Base-by-base conservation (phyloP, 2,113 vertebrate genomes). In the Notarius quadriscutis region DNA sequence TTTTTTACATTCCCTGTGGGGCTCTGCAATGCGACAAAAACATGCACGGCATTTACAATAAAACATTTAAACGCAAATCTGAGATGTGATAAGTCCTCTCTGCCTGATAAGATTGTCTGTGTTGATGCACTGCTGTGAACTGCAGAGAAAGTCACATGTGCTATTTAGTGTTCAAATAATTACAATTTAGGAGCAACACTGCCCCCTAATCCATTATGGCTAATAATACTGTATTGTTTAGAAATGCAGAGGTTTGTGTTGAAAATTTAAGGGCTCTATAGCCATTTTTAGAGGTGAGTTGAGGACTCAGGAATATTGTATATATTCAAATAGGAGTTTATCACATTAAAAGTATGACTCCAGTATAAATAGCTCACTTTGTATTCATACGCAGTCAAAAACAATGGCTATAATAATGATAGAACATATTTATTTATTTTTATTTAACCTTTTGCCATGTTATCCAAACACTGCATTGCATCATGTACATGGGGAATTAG, bases 181-280 rank as follows among this genome's bases (percentile, higher is more conserved):
- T 15, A 53, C 17, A 41, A 75, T 34, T 15, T 20, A 75, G 80
- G 22, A n/a, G 69, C 69, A 87, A 75, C 69, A 65, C 55, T 87
- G 69, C 86, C 86, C 86, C 86, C 62, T 14, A 80, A 25, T 11
- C 48, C 27, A 65, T 86, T 79, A 15, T 80, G 75, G 27, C 57
- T 57, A 41, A 79, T 14, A 25, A 63, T 62, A 53, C 34, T 41
- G 34, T 41, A 57, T 34, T 58, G 15, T 27, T 55, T 58, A 58
- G 55, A 58, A 58, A 12, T 79, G 11, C 14, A 79, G 25, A 81
- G 30, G 57, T 51, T 77, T 7, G 71, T 74, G 17, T 72, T 72
- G 17, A 41, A 7, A 20, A 41, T 72, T 71, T 1, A 34, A 71
- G 30, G 7, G 11, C 5, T 27, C 27, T 69, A 69, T 7, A 74